These are phyloP conservation scores for Congeria kusceri DNA, from an alignment of 2,888 invertebrate species.

Conservation along the genomic window DNA sequence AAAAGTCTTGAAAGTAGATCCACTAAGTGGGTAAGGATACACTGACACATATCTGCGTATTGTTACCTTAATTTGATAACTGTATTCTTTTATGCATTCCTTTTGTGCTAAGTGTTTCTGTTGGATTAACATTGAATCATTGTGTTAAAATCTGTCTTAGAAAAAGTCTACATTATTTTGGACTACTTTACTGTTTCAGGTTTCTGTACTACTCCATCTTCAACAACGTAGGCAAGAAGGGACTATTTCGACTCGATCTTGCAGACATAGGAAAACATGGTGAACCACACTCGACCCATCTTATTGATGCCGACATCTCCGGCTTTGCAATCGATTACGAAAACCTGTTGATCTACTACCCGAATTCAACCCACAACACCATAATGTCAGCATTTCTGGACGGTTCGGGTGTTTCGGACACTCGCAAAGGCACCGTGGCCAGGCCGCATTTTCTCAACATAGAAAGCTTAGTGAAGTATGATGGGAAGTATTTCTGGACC, in stretches of 20 bases:
- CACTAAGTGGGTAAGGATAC: constrained; percentile 92
- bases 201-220: constrained; percentile 91
- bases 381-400: constrained; percentile 93
- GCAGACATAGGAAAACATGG: constrained; percentile 87
- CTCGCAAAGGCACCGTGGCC: constrained; percentile 89
- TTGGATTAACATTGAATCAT: no score
- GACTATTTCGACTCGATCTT: constrained; percentile 92
- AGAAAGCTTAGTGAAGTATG: constrained; percentile 88
- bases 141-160: no score
- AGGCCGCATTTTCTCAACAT: constrained; percentile 91
- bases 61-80: no score
- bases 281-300: constrained; percentile 62
- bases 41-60: no score
- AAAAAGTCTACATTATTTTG: not conserved
- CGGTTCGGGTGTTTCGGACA: constrained; percentile 88
- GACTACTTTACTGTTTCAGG: constrained; percentile 84
- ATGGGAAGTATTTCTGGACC: constrained; percentile 94
- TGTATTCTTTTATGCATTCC: no score
- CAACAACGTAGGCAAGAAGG: constrained; percentile 87
- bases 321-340: constrained; percentile 94
- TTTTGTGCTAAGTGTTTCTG: no score
- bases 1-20: constrained; percentile 94
- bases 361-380: constrained; percentile 91
- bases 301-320: constrained; percentile 88
- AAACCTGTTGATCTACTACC: constrained; percentile 92